Percentiles rank a stretch among this genome's conserved stretches.
These are phyloP conservation scores for Mycogona germanica DNA, from an alignment of 2,888 invertebrate genomes.

Conservation along the genomic window DNA sequence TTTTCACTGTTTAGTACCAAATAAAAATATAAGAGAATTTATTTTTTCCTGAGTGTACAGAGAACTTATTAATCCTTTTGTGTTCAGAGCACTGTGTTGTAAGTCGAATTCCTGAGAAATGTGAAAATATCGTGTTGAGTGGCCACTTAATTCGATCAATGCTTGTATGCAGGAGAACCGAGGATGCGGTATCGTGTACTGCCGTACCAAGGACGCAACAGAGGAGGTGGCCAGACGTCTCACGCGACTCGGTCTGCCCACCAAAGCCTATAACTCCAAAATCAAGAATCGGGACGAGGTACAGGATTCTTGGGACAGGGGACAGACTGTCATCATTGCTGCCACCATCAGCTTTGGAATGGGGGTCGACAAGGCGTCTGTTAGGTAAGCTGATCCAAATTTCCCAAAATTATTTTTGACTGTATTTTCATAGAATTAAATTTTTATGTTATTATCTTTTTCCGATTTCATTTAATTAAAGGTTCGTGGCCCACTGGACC, in stretches of 20 bases:
- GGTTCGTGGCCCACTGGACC: slow-evolving; percentile 95
- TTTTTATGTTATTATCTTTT: not conserved
- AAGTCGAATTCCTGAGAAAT: not conserved
- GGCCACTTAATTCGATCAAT: too few species aligned
- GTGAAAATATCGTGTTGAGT: not conserved
- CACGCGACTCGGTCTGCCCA: slow-evolving; percentile 54
- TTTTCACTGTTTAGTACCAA: too few species aligned
- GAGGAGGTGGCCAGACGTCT: slow-evolving; percentile 68
- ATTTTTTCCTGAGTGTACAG: too few species aligned
- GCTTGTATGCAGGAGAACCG: slow-evolving; percentile 33
- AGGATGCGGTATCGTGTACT: slow-evolving; percentile 84
- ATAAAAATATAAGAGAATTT: too few species aligned
- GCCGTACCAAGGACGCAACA: slow-evolving; percentile 83
- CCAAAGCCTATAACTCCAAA: slow-evolving; percentile 85
- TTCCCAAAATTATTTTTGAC: not conserved
- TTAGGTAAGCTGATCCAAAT: slow-evolving; percentile 43
- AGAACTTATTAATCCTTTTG: not conserved
- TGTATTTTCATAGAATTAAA: not conserved
- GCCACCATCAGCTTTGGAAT: slow-evolving; percentile 99
- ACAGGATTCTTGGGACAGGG: slow-evolving; percentile 87
- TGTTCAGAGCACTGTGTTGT: not conserved
- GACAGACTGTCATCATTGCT: slow-evolving; percentile 76
- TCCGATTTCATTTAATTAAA: slow-evolving; percentile 28
- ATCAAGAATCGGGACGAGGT: slow-evolving; percentile 39
- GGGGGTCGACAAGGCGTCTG: slow-evolving; percentile 95